Evolutionary conservation across 1,140 invertebrate species (phyloP).

Genomic region (Habropoda laboriosa): DNA sequence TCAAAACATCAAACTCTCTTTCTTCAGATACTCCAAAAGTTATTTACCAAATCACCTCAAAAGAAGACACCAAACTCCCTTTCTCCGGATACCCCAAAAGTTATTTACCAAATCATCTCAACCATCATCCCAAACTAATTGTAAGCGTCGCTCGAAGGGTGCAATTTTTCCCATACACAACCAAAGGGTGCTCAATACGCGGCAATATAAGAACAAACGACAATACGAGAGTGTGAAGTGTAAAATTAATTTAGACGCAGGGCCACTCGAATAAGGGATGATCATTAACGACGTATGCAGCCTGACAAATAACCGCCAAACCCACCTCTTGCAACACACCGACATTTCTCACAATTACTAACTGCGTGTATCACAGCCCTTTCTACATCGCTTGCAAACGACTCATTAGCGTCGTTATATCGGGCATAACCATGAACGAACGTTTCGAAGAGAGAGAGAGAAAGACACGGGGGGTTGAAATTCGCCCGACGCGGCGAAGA

Average conservation of each 20-base stretch:
- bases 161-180: too few relatives aligned
- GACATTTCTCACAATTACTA: conserved; percentile 20
- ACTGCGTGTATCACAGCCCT: neutral
- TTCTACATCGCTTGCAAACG: conserved; percentile 17
- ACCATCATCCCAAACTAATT: too few relatives aligned
- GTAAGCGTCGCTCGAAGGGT: neutral
- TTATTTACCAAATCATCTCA: neutral
- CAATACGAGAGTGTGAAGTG: conserved; percentile 23
- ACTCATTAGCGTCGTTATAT: conserved; percentile 17
- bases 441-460: too few relatives aligned
- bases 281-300: conserved; percentile 26
- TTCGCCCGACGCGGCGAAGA: neutral
- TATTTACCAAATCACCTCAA: too few relatives aligned
- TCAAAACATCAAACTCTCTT: too few relatives aligned
- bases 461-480: neutral
- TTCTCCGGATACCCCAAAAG: neutral
- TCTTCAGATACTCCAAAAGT: too few relatives aligned
- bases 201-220: neutral
- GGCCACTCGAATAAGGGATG: neutral
- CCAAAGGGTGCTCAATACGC: neutral
- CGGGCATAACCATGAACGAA: neutral
- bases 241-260: conserved; percentile 9
- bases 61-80: neutral
- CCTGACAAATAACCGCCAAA: conserved; percentile 9
- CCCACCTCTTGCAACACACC: neutral